Evolutionary conservation across 2,888 invertebrate genomes (phyloP), one percentile per base, ranked within the genome.

Genomic region (Pristionchus arcanus): DNA sequence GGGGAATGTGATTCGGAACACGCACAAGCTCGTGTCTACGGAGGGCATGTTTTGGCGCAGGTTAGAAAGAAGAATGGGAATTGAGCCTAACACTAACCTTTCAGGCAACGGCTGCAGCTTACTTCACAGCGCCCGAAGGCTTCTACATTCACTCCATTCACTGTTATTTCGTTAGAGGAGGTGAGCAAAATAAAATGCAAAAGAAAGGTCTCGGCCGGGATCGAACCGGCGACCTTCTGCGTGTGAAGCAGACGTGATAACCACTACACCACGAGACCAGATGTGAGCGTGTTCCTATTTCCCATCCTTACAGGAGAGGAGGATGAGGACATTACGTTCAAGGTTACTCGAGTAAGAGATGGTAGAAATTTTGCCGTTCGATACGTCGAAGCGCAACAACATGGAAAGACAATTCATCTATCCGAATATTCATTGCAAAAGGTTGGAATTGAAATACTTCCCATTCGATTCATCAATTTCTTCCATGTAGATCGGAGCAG

Each of bases 371-470:
- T 94, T 83, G 91, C 93, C 5, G 92, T 93, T 42, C 92, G 94
- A n/a, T 93, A 92, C 42, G 94, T 93, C 21, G 93, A 93, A 91
- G 92, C 93, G 0, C 91, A 92, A 19, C 94, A 94, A 68, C 91
- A 92, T 83, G 92, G 91, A 55, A 93, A 92, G 90, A 91, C 91
- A 25, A 93, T 93, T 31, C 94, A 93, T 89, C 71, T 93, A 37
- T 92, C 92, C 28, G 94, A 94, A 87, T 94, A 93, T 74, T 93
- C 93, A 0, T 91, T 94, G 42, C 93, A 93, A 87, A 93, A 93
- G 90, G 93, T 93, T n/a, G 25, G 2, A 88, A 63, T 53, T 1
- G 3, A 31, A 25, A 28, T 28, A 9, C 31, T 25, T 68, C n/a
- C 13, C 28, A 28, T 28, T 15, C 68, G 1, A 16, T 68, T 28